Evolutionary conservation across 2,113 vertebrate genomes (phyloP).

Genomic region (Campylorhamphus procurvoides): DNA sequence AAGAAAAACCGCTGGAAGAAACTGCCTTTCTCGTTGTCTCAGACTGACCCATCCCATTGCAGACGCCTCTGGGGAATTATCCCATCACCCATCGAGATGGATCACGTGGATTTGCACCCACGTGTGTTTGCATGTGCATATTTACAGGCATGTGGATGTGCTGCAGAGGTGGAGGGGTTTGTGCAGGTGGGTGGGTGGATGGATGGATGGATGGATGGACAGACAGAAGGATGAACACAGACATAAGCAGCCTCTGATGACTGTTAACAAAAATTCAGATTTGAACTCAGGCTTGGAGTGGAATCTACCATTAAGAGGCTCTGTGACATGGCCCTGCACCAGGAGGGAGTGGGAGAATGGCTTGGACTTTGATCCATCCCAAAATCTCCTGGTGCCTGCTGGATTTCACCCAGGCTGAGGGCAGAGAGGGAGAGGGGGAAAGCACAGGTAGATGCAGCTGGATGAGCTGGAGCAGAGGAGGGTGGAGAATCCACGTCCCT

Average conservation of each 20-base stretch:
- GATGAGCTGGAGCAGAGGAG: background rate
- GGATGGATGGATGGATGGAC: background rate
- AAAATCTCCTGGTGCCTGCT: too few relatives aligned
- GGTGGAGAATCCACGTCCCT: rapidly evolving
- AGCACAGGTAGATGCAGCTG: background rate
- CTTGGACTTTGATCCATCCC: background rate
- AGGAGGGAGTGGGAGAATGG: background rate
- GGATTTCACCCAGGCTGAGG: background rate
- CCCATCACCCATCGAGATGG: rapidly evolving
- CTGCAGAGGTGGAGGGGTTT: too few relatives aligned
- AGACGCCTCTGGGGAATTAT: background rate
- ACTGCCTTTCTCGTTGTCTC: rapidly evolving
- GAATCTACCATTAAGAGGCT: background rate
- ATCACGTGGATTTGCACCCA: background rate
- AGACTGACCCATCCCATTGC: background rate
- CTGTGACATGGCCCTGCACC: too few relatives aligned
- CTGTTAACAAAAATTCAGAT: background rate
- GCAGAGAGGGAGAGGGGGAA: background rate
- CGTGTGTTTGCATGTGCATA: background rate
- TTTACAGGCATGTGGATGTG: background rate
- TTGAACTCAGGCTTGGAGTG: too few relatives aligned
- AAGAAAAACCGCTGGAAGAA: background rate
- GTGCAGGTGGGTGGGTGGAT: background rate
- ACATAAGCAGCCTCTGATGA: too few relatives aligned
- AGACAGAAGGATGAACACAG: background rate